Percentiles rank a stretch among this genome's conserved stretches.
These are phyloP conservation scores for Sinella curviseta DNA, from an alignment of 1,140 invertebrate species.

Conservation along the genomic window DNA sequence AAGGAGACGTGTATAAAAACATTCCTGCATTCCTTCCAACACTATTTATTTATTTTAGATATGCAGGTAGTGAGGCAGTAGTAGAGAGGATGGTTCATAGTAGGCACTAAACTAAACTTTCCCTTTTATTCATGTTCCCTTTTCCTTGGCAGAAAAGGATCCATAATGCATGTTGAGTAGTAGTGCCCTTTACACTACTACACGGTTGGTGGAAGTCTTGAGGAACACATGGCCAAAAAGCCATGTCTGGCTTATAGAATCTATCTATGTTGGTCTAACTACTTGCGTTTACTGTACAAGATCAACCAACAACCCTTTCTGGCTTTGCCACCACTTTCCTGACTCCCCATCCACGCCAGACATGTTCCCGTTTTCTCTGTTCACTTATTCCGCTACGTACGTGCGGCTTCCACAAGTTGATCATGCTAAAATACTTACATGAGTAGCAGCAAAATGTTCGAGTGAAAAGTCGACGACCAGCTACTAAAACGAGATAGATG, in stretches of 20 bases:
- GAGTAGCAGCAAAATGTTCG: no score
- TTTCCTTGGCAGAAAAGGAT: no score
- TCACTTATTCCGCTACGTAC: neutral
- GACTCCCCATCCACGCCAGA: neutral
- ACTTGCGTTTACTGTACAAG: neutral
- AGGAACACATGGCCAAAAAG: no score
- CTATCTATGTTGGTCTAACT: no score
- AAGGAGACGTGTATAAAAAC: neutral
- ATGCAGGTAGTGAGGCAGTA: no score
- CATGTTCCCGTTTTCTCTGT: neutral
- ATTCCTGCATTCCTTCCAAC: neutral
- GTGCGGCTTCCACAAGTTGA: neutral
- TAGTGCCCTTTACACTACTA: no score
- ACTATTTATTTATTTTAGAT: slow-evolving; percentile 13
- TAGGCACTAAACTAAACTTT: neutral
- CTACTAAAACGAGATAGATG: no score
- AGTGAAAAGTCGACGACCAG: no score
- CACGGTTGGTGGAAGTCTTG: no score
- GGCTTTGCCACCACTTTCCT: neutral
- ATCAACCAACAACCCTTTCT: neutral
- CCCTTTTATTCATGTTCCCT: neutral
- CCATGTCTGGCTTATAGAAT: no score
- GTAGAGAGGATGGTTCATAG: no score
- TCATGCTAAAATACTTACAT: no score
- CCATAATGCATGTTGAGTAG: neutral